These are phyloP conservation scores for Prionace glauca DNA, from an alignment of 2,797 vertebrate genomes.

Conservation along the genomic window DNA sequence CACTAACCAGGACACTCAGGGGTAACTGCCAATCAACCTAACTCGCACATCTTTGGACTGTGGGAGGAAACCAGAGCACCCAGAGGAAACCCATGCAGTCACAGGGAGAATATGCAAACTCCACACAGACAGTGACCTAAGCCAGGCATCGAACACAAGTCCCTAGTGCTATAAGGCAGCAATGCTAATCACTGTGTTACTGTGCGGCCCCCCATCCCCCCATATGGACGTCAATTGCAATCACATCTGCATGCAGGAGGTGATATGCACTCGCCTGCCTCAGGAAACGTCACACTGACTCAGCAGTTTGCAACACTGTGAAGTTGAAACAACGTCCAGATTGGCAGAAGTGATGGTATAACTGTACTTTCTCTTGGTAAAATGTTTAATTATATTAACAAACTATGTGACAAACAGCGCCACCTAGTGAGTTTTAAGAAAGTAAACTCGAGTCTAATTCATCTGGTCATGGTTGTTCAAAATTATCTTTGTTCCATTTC, in stretches of 20 bases:
- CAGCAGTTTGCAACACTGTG: neutral
- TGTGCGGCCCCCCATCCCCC: too few species aligned
- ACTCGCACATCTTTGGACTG: too few species aligned
- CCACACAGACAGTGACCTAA: too few species aligned
- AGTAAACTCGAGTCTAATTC: neutral
- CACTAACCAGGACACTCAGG: too few species aligned
- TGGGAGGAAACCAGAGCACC: too few species aligned
- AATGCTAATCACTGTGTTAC: too few species aligned
- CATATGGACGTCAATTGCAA: too few species aligned
- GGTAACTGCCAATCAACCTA: too few species aligned
- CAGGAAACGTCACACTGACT: neutral
- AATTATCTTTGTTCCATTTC: neutral
- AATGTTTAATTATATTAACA: neutral
- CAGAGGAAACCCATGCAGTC: too few species aligned
- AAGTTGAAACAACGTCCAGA: neutral
- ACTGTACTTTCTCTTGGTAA: neutral
- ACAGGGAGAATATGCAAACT: too few species aligned
- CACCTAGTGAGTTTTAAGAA: constrained; percentile 1
- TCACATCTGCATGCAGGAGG: neutral
- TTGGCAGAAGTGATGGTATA: neutral
- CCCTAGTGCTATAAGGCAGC: too few species aligned
- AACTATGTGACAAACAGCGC: neutral
- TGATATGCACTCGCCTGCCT: neutral
- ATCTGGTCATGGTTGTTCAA: neutral
- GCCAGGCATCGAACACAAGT: too few species aligned